A percentile compares a stretch with the other conserved stretches of the same genome.
These are phyloP conservation scores for Taeniopygia guttata DNA, from an alignment of 2,797 vertebrate genomes.

Conservation along the genomic window DNA sequence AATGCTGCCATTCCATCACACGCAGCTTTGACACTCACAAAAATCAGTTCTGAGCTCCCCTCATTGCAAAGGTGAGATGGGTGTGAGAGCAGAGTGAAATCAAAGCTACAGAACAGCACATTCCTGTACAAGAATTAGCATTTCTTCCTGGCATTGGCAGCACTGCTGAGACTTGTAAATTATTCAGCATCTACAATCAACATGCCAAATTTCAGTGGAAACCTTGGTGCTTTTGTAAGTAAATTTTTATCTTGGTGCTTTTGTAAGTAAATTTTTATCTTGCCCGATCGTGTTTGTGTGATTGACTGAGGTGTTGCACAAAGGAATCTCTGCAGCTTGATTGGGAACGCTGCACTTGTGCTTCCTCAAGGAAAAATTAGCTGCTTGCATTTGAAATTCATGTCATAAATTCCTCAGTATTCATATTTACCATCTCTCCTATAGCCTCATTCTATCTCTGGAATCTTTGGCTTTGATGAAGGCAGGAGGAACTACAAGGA, in stretches of 20 bases:
- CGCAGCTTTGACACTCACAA: background rate
- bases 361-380: background rate
- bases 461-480: background rate
- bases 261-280: background rate
- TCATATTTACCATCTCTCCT: background rate
- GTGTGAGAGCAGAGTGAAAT: background rate
- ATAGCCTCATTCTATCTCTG: background rate
- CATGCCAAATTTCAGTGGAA: background rate
- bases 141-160: background rate
- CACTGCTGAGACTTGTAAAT: background rate
- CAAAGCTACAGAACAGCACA: background rate
- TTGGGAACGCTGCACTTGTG: background rate
- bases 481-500: background rate
- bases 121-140: slow-evolving; percentile 4
- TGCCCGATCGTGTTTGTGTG: background rate
- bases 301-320: background rate
- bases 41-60: background rate
- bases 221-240: background rate
- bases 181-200: slow-evolving; percentile 22
- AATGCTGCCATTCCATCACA: background rate
- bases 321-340: background rate
- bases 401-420: background rate
- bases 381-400: background rate
- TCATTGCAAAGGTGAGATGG: background rate
- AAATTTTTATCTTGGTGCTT: slow-evolving; percentile 9